phyloP scores from a whole-genome alignment of 2,113 vertebrate species.

The Burhinus oedicnemus region DNA sequence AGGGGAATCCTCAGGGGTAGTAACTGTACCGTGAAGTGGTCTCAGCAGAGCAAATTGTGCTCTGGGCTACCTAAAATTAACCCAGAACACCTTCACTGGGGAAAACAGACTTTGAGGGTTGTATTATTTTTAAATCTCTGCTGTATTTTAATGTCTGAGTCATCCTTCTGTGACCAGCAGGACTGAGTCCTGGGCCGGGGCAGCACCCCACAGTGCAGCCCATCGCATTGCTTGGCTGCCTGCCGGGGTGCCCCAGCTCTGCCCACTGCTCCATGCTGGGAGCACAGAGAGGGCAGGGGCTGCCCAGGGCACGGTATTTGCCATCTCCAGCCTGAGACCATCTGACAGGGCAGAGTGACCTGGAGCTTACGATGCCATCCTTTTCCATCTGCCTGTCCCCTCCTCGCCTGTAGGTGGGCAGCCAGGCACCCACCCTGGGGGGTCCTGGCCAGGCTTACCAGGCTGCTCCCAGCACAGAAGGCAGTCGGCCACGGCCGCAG shows the following conservation, averaged over 20 bases:
- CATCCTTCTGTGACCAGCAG: not conserved
- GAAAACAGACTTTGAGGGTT: not conserved
- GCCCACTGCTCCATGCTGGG: not conserved
- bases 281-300: not conserved
- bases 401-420: fast-evolving
- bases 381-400: not conserved
- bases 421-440: not conserved
- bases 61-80: not conserved
- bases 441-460: not conserved
- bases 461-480: not conserved
- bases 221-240: not conserved
- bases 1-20: not conserved
- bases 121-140: not conserved
- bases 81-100: not conserved
- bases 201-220: not conserved
- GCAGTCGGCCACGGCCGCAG: not conserved
- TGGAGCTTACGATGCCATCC: not conserved
- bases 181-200: fast-evolving
- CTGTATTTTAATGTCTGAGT: not conserved
- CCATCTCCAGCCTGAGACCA: not conserved
- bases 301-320: not conserved
- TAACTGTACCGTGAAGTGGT: not conserved
- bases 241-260: not conserved
- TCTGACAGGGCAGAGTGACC: not conserved
- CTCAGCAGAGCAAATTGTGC: not conserved